Conservation (phyloP, 2,888 invertebrate species). For the Mythimna loreyi region DNA sequence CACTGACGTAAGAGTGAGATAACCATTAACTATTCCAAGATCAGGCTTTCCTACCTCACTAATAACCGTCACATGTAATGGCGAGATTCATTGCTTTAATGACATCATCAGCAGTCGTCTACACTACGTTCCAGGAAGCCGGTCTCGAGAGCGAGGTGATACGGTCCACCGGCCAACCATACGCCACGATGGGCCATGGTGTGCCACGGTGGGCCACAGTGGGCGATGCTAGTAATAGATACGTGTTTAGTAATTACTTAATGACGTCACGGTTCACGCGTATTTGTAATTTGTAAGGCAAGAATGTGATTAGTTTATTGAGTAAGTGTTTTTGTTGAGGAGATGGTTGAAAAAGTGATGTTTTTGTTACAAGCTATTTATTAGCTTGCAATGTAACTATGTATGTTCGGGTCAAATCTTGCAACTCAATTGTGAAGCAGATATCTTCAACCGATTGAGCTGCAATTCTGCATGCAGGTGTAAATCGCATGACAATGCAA, state of each 20-base stretch:
- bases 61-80: conserved; percentile 49
- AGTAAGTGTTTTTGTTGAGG: conserved; percentile 15
- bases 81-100: conserved; percentile 55
- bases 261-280: conserved; percentile 48
- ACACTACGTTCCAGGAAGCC: conserved; percentile 50
- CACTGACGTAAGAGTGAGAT: too few relatives aligned
- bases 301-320: conserved; percentile 38
- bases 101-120: conserved; percentile 57
- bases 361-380: too few relatives aligned
- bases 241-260: conserved; percentile 56
- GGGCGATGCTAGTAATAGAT: conserved; percentile 24
- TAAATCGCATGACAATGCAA: too few relatives aligned
- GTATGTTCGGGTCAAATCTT: too few relatives aligned
- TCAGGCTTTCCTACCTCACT: conserved; percentile 33
- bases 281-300: conserved; percentile 7
- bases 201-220: background rate
- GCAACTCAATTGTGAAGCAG: too few relatives aligned
- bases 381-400: too few relatives aligned
- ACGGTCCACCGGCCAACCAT: conserved; percentile 74
- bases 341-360: background rate
- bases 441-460: too few relatives aligned
- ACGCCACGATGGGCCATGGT: conserved; percentile 47
- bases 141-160: conserved; percentile 74
- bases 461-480: too few relatives aligned
- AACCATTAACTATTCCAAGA: too few relatives aligned